Evolutionary conservation across 1,140 invertebrate species (phyloP), one percentile per base, ranked within the genome.

Genomic region (Drosophila lini): DNA sequence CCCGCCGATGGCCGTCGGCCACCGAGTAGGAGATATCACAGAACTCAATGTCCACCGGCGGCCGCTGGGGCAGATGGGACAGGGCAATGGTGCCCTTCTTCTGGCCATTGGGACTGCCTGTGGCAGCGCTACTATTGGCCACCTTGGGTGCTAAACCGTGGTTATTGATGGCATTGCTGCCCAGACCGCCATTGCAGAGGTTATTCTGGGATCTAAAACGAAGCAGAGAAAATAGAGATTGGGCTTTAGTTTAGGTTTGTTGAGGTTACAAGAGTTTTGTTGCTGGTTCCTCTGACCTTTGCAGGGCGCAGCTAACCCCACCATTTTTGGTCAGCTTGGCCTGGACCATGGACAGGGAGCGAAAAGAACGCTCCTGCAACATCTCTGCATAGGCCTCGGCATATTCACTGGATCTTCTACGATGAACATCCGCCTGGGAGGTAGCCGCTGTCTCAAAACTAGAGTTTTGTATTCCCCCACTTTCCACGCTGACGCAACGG

Each of bases 1-100:
- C 96, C 92, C 95, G 94, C 89, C 95, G 95, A 74, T 96, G 94
- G 22, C 96, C 96, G 80, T 97, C 96, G 55, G 96, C 95, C 13
- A 98, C 96, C 22, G 96, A 96, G 93, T 97, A 98, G 10, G 96
- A 95, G 36, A 98, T 94, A 86, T 97, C 95, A 55, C 94, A 94
- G 93, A 98, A 98, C 93, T 97, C 96, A 68, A 98, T 97, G 91
- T 98, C 96, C 36, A 98, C 96, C 47, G 97, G 96, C 32, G 96
- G 96, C 47, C 96, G 94, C 83, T 96, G 96, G 3, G 96, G 96
- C 52, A 98, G 93, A 90, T 97, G 96, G 44, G 96, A 96, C 63
- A 97, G 93, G 34, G 95, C 92, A 19, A 96, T 93, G 85, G 93
- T 93, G 1, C 93, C 93, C 68, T 94, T 94, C 82, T 94, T 94